These are phyloP conservation scores for Lasiurus cinereus DNA, from an alignment of 2,113 vertebrate genomes.

Conservation along the genomic window DNA sequence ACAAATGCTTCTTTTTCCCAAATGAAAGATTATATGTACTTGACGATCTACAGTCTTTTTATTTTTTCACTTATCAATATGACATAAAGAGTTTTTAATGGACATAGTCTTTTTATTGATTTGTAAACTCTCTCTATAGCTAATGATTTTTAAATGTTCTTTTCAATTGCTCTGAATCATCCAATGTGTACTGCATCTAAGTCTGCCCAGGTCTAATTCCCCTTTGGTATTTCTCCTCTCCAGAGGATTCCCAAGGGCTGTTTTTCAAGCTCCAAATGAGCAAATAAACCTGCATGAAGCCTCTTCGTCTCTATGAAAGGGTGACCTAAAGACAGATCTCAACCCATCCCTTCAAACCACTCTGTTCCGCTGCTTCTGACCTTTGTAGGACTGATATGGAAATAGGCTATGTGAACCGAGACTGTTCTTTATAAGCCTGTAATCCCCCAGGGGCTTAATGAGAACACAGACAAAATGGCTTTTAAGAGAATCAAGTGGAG, in stretches of 20 bases:
- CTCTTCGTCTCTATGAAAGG: not conserved
- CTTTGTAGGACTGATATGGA: not conserved
- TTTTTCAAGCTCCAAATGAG: not conserved
- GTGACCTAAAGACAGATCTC: not conserved
- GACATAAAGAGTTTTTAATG: not conserved
- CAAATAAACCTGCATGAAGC: not conserved
- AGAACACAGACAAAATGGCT: constrained; percentile 2
- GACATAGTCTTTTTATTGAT: not conserved
- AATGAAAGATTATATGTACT: not conserved
- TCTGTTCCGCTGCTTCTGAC: not conserved
- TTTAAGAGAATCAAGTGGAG: not conserved
- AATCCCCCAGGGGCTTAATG: not conserved
- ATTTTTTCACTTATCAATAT: not conserved
- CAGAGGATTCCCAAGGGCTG: not conserved
- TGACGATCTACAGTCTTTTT: not conserved
- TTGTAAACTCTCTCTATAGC: not conserved
- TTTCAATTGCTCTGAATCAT: not conserved
- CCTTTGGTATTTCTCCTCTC: not conserved
- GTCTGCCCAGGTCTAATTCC: not conserved
- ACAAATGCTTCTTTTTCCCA: not conserved
- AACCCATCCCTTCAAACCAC: not conserved
- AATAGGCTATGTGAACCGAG: not conserved
- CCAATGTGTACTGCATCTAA: not conserved
- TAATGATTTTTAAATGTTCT: not conserved
- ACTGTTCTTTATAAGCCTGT: not conserved